Base-by-base conservation (phyloP, 2,888 invertebrate genomes). In the Creontiades dilutus region DNA sequence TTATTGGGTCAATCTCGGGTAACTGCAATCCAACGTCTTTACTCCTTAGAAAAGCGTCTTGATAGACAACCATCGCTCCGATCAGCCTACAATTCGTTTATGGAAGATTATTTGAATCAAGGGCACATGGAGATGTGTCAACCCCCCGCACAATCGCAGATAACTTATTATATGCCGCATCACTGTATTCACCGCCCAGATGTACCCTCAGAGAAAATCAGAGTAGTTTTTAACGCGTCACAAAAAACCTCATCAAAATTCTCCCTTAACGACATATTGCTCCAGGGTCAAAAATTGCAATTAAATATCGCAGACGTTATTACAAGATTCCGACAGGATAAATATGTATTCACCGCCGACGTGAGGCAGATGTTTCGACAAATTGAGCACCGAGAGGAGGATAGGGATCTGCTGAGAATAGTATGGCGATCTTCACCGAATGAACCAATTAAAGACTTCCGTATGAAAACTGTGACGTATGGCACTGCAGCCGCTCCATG, bases 201-300 rank as follows among this genome's bases (percentile, higher is more conserved):
- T 61, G 86, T 61, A 4, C 86, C 86, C 1, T 61, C 86, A 1
- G 86, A 61, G 12, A 55, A 86, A 86, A 86, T 86, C n/a, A 55
- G 86, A 61, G 86, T 86, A 14, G 86, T 86, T 1, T 86, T 86
- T 61, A 86, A 86, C 28, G 86, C 68, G 0, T 61, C 46, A 0
- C 86, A 86, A 68, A 61, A 68, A 46, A 37, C 86, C 0, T 28
- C 47, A n/a, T 76, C 48, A 46, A 48, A 48, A 37, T 68, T 19
- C 19, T 61, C 61, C 19, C 68, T 86, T 0, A 86, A 86, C 23
- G 86, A 86, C 1, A 52, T 57, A 23, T 11, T 86, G 16, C 86
- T 86, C 37, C 37, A 68, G n/a, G 86, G 86, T 27, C 84, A 16
- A 16, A 84, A 57, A 84, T 23, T 84, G 5, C 84, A 84, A 84